A percentile compares a stretch with the other conserved stretches of the same genome.
Conservation (phyloP, 2,113 vertebrate species). For the Phalacrocorax pelagicus region DNA sequence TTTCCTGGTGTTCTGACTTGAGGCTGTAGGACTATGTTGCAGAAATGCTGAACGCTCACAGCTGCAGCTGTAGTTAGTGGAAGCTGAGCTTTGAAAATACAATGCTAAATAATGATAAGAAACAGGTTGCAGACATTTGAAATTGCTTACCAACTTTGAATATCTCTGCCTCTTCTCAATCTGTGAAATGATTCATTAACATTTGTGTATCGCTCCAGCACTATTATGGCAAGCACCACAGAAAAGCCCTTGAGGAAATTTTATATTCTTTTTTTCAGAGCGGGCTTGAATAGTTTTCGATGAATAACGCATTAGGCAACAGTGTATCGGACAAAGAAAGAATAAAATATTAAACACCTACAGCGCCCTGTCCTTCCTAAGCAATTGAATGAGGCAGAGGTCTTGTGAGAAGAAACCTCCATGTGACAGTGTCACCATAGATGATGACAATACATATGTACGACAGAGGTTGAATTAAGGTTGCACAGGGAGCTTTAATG, state of each 20-base stretch:
- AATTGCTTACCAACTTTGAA: background rate
- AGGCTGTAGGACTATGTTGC: background rate
- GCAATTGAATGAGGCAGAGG: background rate
- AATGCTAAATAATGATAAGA: background rate
- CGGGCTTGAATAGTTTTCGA: background rate
- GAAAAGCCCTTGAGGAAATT: conserved; percentile 32
- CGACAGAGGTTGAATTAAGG: background rate
- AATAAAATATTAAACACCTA: conserved; percentile 35
- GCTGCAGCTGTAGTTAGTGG: background rate
- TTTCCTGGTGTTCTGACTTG: background rate
- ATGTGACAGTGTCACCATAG: background rate
- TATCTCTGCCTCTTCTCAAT: background rate
- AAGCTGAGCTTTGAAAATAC: background rate
- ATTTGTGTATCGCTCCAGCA: background rate
- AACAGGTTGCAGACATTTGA: background rate
- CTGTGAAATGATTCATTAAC: background rate
- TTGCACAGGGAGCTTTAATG: background rate
- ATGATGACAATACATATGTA: background rate
- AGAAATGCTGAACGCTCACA: background rate
- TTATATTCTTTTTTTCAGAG: background rate
- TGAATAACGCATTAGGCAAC: background rate
- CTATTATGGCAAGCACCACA: background rate
- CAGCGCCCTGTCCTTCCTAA: background rate
- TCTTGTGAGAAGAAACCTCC: background rate
- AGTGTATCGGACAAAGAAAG: background rate